Evolutionary conservation across 2,113 vertebrate species (phyloP).

Genomic region (Vulpes ferrilata): DNA sequence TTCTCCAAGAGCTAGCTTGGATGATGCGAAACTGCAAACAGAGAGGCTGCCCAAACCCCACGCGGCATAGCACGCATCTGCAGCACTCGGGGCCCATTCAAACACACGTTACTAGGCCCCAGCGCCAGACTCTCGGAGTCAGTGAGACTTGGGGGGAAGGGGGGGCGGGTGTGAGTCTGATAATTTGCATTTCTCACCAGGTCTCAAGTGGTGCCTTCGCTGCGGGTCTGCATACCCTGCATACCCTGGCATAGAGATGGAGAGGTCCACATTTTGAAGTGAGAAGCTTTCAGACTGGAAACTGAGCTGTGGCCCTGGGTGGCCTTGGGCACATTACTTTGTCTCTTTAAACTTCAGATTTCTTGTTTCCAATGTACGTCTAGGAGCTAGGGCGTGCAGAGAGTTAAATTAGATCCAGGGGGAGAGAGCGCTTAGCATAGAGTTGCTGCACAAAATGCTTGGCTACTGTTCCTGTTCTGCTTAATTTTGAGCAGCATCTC

Average conservation of each 20-base stretch:
- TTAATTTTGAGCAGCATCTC: background rate
- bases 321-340: background rate
- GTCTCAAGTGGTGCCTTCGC: background rate
- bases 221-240: background rate
- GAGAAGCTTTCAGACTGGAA: background rate
- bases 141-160: background rate
- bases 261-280: background rate
- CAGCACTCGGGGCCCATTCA: background rate
- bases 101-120: background rate
- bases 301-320: background rate
- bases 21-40: background rate
- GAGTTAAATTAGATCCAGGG: background rate
- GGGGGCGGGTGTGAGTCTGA: background rate
- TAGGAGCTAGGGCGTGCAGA: background rate
- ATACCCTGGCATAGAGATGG: background rate
- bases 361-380: background rate
- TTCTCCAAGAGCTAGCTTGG: background rate
- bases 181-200: background rate
- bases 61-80: fast-evolving
- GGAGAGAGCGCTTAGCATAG: too few relatives aligned
- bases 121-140: background rate
- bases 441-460: background rate
- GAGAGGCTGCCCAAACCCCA: background rate
- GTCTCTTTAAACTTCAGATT: background rate
- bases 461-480: background rate